Evolutionary conservation across 2,888 invertebrate genomes (phyloP), one percentile per base, ranked within the genome.

Genomic region (Dryocosmus kuriphilus): DNA sequence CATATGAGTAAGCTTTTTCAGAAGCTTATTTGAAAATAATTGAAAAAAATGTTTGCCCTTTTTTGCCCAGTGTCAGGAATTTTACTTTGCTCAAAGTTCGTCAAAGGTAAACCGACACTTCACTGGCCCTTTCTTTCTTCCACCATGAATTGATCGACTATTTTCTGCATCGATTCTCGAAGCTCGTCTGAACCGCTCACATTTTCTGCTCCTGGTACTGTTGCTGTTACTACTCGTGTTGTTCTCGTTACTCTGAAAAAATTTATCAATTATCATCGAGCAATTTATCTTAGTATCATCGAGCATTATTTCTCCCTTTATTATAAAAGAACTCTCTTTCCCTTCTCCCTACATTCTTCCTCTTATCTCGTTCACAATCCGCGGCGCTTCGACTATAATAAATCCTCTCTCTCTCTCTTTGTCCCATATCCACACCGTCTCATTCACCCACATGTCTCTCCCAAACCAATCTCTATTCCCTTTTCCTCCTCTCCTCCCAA

Each of bases 81-180:
- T 81, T 79, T 77, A 79, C 77, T 79, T 80, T 78, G 71, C 74
- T 65, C 51, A 55, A 61, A 65, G 61, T 51, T 77, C 19, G 46
- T 51, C 27, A 57, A 22, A 27, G 35, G 41, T 67, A 41, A 75
- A 63, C 65, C 14, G 51, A 46, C 22, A 55, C 65, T 87, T 88
- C 85, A 91, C 84, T 92, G 92, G 77, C 91, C 91, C 86, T 92
- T 92, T 86, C 92, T 91, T 84, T 94, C 93, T 83, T 93, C 93
- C 27, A 91, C 86, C 92, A 93, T 93, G 85, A 93, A 93, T 84
- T 93, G 92, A 85, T 93, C 93, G 84, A 93, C 89, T 77, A 93
- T 92, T 79, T 93, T 92, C 86, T 93, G 93, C 92, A 93, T 93
- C 11, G 93, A 92, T 82, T 93, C 92, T 77, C 91, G 91, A 57